Percentiles rank a stretch among this genome's conserved stretches.
phyloP scores from a whole-genome alignment of 2,888 invertebrate species.

The Thumatha senex region DNA sequence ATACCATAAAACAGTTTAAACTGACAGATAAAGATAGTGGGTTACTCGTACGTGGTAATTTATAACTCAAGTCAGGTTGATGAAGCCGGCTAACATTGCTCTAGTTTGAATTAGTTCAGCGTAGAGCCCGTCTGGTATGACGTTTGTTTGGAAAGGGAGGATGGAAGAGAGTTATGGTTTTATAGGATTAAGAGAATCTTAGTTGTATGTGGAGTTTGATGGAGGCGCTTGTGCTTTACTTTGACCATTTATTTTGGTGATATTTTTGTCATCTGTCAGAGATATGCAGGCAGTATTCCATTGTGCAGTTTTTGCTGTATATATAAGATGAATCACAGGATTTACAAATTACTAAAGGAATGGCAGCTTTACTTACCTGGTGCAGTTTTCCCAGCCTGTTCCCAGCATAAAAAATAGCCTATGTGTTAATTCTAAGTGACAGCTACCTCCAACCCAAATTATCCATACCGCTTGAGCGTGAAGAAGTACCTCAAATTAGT shows the following conservation, averaged over 20 bases:
- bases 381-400: too few relatives aligned
- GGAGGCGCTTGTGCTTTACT: background rate
- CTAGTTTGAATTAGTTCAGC: constrained; percentile 29
- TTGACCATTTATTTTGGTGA: background rate
- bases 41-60: constrained; percentile 45
- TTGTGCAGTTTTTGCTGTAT: too few relatives aligned
- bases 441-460: too few relatives aligned
- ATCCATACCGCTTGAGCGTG: too few relatives aligned
- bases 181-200: background rate
- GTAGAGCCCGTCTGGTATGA: constrained; percentile 1
- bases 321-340: too few relatives aligned
- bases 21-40: constrained; percentile 51
- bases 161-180: constrained; percentile 1
- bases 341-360: too few relatives aligned
- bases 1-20: constrained; percentile 62
- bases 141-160: constrained; percentile 7
- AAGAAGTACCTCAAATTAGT: too few relatives aligned
- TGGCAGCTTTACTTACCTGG: too few relatives aligned
- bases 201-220: constrained; percentile 1
- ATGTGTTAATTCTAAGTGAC: too few relatives aligned
- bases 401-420: too few relatives aligned
- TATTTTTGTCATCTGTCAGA: too few relatives aligned
- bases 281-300: too few relatives aligned
- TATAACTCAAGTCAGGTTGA: constrained; percentile 35
- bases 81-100: constrained; percentile 25